phyloP scores from a whole-genome alignment of 2,797 vertebrate species.

The Smutsia gigantea region DNA sequence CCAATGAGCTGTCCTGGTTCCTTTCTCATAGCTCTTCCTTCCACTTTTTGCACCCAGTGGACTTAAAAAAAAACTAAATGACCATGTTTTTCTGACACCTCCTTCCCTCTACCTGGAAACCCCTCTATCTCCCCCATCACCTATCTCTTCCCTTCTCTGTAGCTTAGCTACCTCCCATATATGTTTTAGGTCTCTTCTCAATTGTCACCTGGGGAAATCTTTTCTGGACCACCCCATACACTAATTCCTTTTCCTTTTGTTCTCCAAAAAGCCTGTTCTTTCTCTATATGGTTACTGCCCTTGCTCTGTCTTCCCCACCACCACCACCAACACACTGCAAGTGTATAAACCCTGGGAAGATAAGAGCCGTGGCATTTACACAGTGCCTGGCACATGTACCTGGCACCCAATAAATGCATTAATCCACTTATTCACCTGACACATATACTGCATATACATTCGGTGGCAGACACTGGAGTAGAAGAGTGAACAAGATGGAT shows the following conservation, averaged over 20 bases:
- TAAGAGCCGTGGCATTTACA: not conserved
- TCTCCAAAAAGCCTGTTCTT: not conserved
- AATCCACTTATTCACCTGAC: not conserved
- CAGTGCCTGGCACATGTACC: not conserved
- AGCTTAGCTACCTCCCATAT: not conserved
- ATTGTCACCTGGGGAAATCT: not conserved
- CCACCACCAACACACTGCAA: not conserved
- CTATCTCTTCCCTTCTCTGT: not conserved
- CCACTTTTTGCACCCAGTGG: not conserved
- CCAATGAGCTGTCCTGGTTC: rapidly evolving
- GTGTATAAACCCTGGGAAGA: not conserved
- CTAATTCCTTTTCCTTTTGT: not conserved
- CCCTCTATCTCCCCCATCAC: not conserved
- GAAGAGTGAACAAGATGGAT: not conserved
- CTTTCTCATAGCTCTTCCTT: not conserved
- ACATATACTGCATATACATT: not conserved
- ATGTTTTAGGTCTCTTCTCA: not conserved
- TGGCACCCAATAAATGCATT: not conserved
- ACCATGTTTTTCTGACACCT: rapidly evolving
- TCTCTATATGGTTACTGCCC: not conserved
- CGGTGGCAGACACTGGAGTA: not conserved
- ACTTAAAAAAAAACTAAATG: not conserved
- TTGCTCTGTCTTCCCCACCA: not conserved
- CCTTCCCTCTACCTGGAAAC: not conserved
- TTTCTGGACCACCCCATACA: too few relatives aligned